These are phyloP conservation scores for Andinoacara biseriatus DNA, from an alignment of 2,113 vertebrate species.

Conservation along the genomic window DNA sequence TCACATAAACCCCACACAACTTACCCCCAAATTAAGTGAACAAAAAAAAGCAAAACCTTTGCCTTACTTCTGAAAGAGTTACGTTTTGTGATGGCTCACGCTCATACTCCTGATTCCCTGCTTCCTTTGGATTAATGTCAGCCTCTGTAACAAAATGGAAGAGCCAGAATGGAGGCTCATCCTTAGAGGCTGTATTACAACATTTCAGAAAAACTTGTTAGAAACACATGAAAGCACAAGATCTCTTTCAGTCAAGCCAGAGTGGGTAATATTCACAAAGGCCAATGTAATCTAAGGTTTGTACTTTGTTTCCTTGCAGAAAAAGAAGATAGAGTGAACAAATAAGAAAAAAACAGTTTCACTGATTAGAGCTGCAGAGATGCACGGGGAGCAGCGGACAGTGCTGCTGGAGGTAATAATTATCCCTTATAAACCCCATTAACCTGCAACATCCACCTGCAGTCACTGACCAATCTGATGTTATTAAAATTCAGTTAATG, in stretches of 20 bases:
- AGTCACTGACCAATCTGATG: neutral
- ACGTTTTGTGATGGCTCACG: conserved; percentile 6
- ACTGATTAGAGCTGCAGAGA: conserved; percentile 10
- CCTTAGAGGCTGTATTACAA: conserved; percentile 7
- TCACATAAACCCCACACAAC: conserved; percentile 15
- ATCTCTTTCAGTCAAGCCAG: conserved; percentile 3
- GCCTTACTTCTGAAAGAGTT: neutral
- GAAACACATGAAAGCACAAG: neutral
- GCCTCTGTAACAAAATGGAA: neutral
- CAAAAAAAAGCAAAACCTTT: conserved; percentile 2
- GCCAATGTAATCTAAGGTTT: neutral
- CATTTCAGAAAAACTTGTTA: conserved; percentile 11
- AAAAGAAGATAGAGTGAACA: neutral
- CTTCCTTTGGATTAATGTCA: conserved; percentile 34
- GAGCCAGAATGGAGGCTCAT: neutral
- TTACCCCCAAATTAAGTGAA: neutral
- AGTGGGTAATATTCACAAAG: neutral
- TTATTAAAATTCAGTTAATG: neutral
- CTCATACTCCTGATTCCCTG: neutral
- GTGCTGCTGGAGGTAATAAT: neutral
- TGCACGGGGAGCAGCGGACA: conserved; percentile 10
- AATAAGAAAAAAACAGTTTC: neutral
- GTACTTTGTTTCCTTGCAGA: neutral
- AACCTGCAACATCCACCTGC: conserved; percentile 3
- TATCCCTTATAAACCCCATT: conserved; percentile 21